Base-by-base conservation (phyloP, 2,888 invertebrate species). In the Actias luna region DNA sequence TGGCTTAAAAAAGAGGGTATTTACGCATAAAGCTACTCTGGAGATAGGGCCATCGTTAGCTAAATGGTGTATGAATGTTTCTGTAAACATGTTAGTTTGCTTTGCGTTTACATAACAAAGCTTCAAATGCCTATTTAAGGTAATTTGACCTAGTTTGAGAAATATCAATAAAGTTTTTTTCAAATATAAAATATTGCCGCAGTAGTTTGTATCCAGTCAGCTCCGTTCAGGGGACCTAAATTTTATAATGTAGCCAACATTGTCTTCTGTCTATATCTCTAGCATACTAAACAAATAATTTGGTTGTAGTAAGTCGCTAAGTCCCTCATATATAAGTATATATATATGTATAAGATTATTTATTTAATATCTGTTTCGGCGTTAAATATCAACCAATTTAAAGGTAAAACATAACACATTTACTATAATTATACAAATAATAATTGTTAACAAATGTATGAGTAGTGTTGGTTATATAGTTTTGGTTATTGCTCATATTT, bases 11-110 rank as follows among this genome's bases (percentile, higher is more conserved):
- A 77, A 77, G 69, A 72, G 74, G 74, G 75, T 79, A 78, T 80
- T 76, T 77, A 77, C 73, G 78, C 79, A 80, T 78, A 81, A 79
- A 79, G 77, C 74, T 75, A 76, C 80, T 75, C 72, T 67, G 72
- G 66, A 80, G 78, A 79, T 82, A 83, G 74, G 76, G 74, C 74
- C 72, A 74, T 78, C 78, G 77, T 79, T 73, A 77, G 75, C 69
- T 76, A 81, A 88, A 88, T 85, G 88, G 78, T 65, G 76, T 80
- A 85, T 85, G 71, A 74, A 74, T 71, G 67, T 68, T 59, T 63
- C 36, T 42, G 59, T 42, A 39, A 42, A 39, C 52, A 50, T 55
- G 58, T 62, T 42, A 58, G 39, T 58, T 39, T 46, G 18, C 74
- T 64, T 75, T 76, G 77, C n/a, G 72, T 39, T 61, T 25, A 50